phyloP scores from a whole-genome alignment of 2,888 invertebrate genomes.

The Ornithoptera priamus region DNA sequence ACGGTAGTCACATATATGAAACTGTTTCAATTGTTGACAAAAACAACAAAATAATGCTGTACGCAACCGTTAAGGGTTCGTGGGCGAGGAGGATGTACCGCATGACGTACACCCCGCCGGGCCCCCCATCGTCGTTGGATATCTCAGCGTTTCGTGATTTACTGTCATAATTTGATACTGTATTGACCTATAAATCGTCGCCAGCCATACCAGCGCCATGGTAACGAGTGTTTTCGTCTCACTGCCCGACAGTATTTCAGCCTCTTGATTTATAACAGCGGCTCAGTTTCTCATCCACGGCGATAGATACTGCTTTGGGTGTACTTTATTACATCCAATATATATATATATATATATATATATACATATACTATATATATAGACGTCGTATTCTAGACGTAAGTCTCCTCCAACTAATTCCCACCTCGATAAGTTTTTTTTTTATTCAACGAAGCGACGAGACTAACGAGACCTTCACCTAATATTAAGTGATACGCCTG shows the following conservation, averaged over 20 bases:
- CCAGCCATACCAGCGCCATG: conserved; percentile 12
- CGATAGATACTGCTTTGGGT: background rate
- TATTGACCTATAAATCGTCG: conserved; percentile 38
- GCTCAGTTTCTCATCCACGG: background rate
- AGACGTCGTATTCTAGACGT: no score
- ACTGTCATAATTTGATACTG: conserved; percentile 35
- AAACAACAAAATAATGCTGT: background rate
- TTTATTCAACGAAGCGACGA: no score
- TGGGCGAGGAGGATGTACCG: conserved; percentile 20
- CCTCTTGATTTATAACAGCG: conserved; percentile 32
- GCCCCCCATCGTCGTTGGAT: conserved; percentile 16
- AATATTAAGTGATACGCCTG: no score
- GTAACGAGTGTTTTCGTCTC: conserved; percentile 32
- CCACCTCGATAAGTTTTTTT: no score
- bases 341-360: no score
- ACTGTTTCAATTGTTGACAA: no score
- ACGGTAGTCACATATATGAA: no score
- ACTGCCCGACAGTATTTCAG: conserved; percentile 31
- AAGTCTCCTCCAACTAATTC: no score
- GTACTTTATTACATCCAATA: background rate
- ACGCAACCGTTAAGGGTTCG: background rate
- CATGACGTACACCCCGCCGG: conserved; percentile 17
- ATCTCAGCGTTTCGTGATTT: conserved; percentile 32
- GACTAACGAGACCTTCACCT: no score
- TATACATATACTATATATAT: no score